Evolutionary conservation across 2,797 vertebrate species (phyloP).

Genomic region (Odontamblyopus rebecca): DNA sequence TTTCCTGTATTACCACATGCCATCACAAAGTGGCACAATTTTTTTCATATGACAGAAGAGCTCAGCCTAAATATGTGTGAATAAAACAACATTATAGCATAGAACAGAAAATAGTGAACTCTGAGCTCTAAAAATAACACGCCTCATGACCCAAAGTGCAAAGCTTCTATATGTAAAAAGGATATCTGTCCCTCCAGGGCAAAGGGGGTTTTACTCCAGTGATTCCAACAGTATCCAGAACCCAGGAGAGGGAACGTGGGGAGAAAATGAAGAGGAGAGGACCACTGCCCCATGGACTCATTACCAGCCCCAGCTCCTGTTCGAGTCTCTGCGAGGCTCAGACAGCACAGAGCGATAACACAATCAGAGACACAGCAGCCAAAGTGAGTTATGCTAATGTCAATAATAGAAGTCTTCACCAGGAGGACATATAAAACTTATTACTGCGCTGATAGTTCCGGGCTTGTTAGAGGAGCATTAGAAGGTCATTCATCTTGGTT

Average conservation of each 20-base stretch:
- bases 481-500: background rate
- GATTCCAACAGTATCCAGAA: background rate
- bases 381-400: background rate
- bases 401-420: background rate
- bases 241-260: background rate
- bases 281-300: constrained; percentile 1
- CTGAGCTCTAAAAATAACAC: no score
- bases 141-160: no score
- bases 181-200: constrained; percentile 20
- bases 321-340: background rate
- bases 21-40: no score
- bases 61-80: no score
- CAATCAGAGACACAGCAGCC: background rate
- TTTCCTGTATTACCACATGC: no score
- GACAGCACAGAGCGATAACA: background rate
- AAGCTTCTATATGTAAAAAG: no score
- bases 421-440: background rate
- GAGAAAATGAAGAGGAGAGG: background rate
- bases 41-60: no score
- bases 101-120: no score
- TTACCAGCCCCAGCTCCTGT: constrained; percentile 1
- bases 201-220: constrained; percentile 11
- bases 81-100: no score
- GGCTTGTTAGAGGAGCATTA: background rate
- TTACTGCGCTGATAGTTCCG: background rate